phyloP scores from a whole-genome alignment of 2,888 invertebrate genomes.

The Hemicrepidius hirtus region DNA sequence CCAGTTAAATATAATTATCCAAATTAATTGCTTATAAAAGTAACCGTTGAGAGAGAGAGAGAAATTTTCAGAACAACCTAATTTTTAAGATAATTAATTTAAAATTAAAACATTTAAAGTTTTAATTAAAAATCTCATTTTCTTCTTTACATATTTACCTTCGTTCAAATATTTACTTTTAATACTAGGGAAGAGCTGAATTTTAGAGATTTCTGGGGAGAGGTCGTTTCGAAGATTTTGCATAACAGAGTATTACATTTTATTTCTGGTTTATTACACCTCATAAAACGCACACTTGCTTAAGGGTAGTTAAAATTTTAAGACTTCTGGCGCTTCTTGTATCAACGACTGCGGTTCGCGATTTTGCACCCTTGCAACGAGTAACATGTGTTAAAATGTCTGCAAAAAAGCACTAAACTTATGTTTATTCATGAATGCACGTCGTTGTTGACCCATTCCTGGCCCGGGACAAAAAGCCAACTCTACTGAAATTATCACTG shows the following conservation, averaged over 20 bases:
- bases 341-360: neutral
- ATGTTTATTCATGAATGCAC: conserved; percentile 32
- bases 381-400: conserved; percentile 25
- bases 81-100: conserved; percentile 23
- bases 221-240: conserved; percentile 22
- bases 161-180: conserved; percentile 32
- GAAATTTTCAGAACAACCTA: neutral
- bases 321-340: conserved; percentile 9
- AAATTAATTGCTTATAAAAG: neutral
- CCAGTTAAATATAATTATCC: no score
- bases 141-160: conserved; percentile 23
- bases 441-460: neutral
- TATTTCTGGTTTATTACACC: conserved; percentile 26
- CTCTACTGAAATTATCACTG: conserved; percentile 37
- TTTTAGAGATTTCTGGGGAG: conserved; percentile 7
- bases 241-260: conserved; percentile 26
- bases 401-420: conserved; percentile 14
- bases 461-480: conserved; percentile 22
- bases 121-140: conserved; percentile 36
- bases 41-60: neutral
- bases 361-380: conserved; percentile 11
- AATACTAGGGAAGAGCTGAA: conserved; percentile 7
- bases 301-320: conserved; percentile 24
- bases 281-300: conserved; percentile 23
- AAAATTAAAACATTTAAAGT: conserved; percentile 22